Evolutionary conservation across 2,113 vertebrate species (phyloP), one percentile per base, ranked within the genome.

Genomic region (Siniperca chuatsi): DNA sequence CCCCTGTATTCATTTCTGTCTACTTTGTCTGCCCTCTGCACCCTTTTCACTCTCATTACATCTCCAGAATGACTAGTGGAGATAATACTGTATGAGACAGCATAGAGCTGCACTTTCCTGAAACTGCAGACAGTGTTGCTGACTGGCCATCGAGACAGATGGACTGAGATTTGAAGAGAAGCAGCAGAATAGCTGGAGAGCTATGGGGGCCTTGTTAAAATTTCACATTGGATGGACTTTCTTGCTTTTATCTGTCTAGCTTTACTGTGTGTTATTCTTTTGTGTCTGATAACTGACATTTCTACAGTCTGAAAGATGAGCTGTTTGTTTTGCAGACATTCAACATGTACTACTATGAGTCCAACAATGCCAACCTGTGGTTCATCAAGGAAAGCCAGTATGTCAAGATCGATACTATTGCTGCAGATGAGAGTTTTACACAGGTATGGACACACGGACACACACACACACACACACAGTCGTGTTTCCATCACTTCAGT

Each of bases 331-430:
- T 87, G 61, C 88, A 95, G 94, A 97, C 96, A 8, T 97, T 97
- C 88, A 97, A 97, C 93, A 96, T 97, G 95, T 97, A 95, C 94
- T 97, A 96, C 91, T 96, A 95, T 4, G 96, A 97, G 85, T 96
- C 96, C 71, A 96, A 96, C 92, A 96, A 95, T 57, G 91, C 92
- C 84, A 96, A 96, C 90, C 67, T 96, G 89, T 96, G 96, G 95
- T 96, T 96, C 69, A 96, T 97, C 83, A 96, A 96, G 78, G 96
- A 97, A 78, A 97, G 95, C 79, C 96, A 97, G 81, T 97, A 96
- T 15, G 89, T 95, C 71, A 97, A 97, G 90, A 97, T 97, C 23
- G 96, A 97, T 75, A 97, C 96, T 1, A 97, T 97, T 6, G 96
- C 96, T 12, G 96, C 96, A 23, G 96, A 97, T 81, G 96, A 97